phyloP scores from a whole-genome alignment of 2,888 invertebrate species.

The Coecobrya sp. region DNA sequence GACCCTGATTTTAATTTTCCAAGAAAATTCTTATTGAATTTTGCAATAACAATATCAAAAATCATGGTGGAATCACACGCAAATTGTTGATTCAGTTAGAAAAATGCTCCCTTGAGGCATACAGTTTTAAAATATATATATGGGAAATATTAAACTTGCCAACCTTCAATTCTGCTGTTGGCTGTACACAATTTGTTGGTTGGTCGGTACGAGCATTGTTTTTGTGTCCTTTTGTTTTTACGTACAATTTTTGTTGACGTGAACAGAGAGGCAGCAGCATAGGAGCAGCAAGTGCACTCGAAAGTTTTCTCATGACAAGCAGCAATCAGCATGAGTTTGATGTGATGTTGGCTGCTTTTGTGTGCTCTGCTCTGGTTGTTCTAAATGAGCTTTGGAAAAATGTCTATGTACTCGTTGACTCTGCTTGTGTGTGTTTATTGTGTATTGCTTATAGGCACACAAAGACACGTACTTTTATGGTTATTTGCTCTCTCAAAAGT shows the following conservation, averaged over 20 bases:
- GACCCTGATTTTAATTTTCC: conserved; percentile 61
- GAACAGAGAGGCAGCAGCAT: not conserved
- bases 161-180: conserved; percentile 9
- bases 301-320: conserved; percentile 79
- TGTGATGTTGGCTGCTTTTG: conserved; percentile 60
- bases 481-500: conserved; percentile 53
- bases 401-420: not conserved
- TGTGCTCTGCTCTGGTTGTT: conserved; percentile 62
- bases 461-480: conserved; percentile 77
- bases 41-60: conserved; percentile 65
- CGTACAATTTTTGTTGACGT: conserved; percentile 44
- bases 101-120: conserved; percentile 74
- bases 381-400: conserved; percentile 74
- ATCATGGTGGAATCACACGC: conserved; percentile 75
- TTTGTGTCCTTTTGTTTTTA: conserved; percentile 59
- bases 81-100: conserved; percentile 77
- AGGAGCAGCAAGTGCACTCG: conserved; percentile 11
- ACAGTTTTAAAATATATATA: conserved; percentile 58
- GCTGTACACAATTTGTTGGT: conserved; percentile 17
- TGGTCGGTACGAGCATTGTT: conserved; percentile 25
- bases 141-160: conserved; percentile 56
- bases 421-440: not conserved
- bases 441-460: conserved; percentile 56
- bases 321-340: conserved; percentile 80
- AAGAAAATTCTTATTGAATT: conserved; percentile 76